Evolutionary conservation across 2,113 vertebrate genomes (phyloP), one percentile per base, ranked within the genome.

Genomic region (Phalacrocorax aristotelis): DNA sequence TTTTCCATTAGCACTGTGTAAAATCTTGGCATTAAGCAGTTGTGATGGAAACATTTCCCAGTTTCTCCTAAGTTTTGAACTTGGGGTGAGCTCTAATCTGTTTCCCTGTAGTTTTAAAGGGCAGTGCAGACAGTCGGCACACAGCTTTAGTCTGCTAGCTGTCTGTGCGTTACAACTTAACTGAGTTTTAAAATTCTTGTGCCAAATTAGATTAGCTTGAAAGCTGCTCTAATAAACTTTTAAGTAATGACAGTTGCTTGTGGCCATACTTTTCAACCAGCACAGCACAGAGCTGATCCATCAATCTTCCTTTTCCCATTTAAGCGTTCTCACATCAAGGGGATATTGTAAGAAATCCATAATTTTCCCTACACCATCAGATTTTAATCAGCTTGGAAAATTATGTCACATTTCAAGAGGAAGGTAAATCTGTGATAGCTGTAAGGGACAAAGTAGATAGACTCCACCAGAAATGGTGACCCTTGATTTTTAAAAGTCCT

Each of bases 141-240:
- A 81, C 23, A 88, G 46, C n/a, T 83, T 74, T 66, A 2, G 7
- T 78, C 72, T 78, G 89, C 72, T 78, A 51, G 48, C 55, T 64
- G 66, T 48, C 79, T 86, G 51, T 54, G 23, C 26, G 19, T 83
- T 92, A 51, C 36, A 81, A 2, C 55, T 89, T 78, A 58, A 55
- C 80, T 57, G 68, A 86, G 60, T 87, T 95, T 89, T 83, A 83
- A 74, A 81, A 86, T 89, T 78, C 36, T 89, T 82, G 21, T 76
- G 69, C 89, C 89, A 92, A 76, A 57, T 81, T 75, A 82, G 60
- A 95, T 95, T 84, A 87, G 44, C 15, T 36, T 88, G 77, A 89
- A 90, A 92, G 70, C n/a, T 84, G 60, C 30, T 82, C 38, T 71
- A 79, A 81, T 72, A 83, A 86, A 78, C 69, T 57, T 83, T 64